Percentiles rank a stretch among this genome's conserved stretches.
These are phyloP conservation scores for Himalopsyche tibetana DNA, from an alignment of 2,888 invertebrate species.

Conservation along the genomic window DNA sequence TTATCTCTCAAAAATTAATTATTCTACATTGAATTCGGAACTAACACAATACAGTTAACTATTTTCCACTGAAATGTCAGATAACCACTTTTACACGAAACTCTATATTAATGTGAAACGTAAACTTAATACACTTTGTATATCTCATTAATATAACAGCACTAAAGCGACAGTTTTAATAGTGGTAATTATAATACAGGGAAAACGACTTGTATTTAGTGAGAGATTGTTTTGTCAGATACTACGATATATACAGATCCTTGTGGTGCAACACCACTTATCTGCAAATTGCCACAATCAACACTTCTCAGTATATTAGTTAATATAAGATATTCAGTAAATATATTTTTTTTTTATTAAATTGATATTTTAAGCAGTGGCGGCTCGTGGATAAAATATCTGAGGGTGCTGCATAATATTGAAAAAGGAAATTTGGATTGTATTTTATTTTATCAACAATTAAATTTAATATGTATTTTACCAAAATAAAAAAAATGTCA, in stretches of 20 bases:
- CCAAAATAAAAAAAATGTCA: too few species aligned
- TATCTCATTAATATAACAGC: slow-evolving; percentile 19
- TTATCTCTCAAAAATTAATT: too few species aligned
- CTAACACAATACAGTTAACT: neutral
- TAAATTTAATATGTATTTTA: too few species aligned
- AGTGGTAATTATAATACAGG: slow-evolving; percentile 7
- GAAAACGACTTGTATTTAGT: slow-evolving; percentile 10
- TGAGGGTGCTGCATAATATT: too few species aligned
- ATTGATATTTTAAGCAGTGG: too few species aligned
- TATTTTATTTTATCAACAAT: too few species aligned
- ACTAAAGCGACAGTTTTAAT: slow-evolving; percentile 34
- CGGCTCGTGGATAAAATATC: too few species aligned
- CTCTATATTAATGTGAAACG: neutral
- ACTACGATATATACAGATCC: neutral
- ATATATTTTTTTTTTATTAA: too few species aligned
- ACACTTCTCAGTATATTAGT: too few species aligned
- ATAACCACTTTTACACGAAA: slow-evolving; percentile 5
- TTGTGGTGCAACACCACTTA: neutral
- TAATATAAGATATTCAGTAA: too few species aligned
- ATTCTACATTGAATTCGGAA: too few species aligned
- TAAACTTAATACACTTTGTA: slow-evolving; percentile 14
- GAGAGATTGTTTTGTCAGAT: slow-evolving; percentile 1
- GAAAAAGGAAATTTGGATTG: too few species aligned
- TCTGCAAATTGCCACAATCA: neutral
- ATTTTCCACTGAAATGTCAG: neutral